These are phyloP conservation scores for Lypha dubia DNA, from an alignment of 2,888 invertebrate genomes.

Conservation along the genomic window DNA sequence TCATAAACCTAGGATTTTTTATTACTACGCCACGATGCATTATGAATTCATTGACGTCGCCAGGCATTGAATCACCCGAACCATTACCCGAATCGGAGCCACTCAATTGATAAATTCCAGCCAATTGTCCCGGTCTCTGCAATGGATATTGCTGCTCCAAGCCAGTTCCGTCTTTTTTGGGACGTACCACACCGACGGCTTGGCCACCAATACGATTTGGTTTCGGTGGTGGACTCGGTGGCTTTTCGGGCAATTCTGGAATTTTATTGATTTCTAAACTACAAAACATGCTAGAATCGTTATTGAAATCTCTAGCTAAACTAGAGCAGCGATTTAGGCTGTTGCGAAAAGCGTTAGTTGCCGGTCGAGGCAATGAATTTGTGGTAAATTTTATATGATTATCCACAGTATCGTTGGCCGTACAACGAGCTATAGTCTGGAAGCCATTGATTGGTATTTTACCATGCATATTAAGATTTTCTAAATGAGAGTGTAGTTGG, in stretches of 20 bases:
- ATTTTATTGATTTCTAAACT: slow-evolving; percentile 85
- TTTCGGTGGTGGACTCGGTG: slow-evolving; percentile 85
- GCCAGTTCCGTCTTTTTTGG: slow-evolving; percentile 74
- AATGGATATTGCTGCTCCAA: slow-evolving; percentile 78
- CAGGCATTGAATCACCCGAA: slow-evolving; percentile 91
- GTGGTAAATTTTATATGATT: slow-evolving; percentile 85
- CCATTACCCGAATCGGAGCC: slow-evolving; percentile 96
- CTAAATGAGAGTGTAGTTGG: slow-evolving; percentile 69
- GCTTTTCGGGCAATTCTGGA: slow-evolving; percentile 85
- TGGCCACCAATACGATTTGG: slow-evolving; percentile 80
- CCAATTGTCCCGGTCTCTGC: slow-evolving; percentile 84
- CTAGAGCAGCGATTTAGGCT: slow-evolving; percentile 85
- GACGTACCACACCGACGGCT: slow-evolving; percentile 77
- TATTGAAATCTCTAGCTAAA: slow-evolving; percentile 77
- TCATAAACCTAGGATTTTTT: slow-evolving; percentile 87
- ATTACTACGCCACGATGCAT: slow-evolving; percentile 86
- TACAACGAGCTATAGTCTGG: slow-evolving; percentile 81
- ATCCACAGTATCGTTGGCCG: slow-evolving; percentile 77
- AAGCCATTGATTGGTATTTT: slow-evolving; percentile 78
- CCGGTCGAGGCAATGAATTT: slow-evolving; percentile 85
- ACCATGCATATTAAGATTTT: slow-evolving; percentile 68
- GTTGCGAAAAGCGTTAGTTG: slow-evolving; percentile 83
- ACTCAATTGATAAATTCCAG: slow-evolving; percentile 89
- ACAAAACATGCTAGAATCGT: slow-evolving; percentile 84
- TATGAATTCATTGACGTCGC: slow-evolving; percentile 82